Conservation (phyloP, 2,797 vertebrate species). For the Chaetodon trifasciatus region DNA sequence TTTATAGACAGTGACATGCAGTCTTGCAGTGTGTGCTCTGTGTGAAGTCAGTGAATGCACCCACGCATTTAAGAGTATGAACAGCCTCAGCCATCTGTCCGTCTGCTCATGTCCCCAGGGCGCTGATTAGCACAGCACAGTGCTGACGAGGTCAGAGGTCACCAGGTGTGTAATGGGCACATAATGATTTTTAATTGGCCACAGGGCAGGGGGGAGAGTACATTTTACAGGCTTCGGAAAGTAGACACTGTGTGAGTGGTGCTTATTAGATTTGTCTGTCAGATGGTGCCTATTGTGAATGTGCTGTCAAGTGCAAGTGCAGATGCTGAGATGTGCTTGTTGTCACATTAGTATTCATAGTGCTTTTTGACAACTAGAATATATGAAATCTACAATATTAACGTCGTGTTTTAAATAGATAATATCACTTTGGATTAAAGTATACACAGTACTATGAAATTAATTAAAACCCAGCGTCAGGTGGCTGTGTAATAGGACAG, state of each 20-base stretch:
- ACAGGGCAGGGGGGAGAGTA: background rate
- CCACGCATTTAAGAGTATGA: background rate
- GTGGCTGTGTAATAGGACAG: conserved; percentile 26
- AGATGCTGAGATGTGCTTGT: background rate
- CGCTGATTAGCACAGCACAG: conserved; percentile 48
- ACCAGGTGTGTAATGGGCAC: conserved; percentile 74
- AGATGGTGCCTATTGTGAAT: conserved; percentile 31
- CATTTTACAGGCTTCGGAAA: conserved; percentile 40
- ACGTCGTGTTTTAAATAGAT: conserved; percentile 12
- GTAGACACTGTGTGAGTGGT: conserved; percentile 2
- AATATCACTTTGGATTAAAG: conserved; percentile 22
- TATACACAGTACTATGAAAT: conserved; percentile 16
- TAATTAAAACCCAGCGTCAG: conserved; percentile 22
- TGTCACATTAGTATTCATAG: background rate
- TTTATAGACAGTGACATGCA: background rate
- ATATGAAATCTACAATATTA: conserved; percentile 1
- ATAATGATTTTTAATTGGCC: conserved; percentile 64
- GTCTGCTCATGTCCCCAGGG: conserved; percentile 51
- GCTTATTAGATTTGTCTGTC: conserved; percentile 52
- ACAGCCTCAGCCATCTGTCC: conserved; percentile 36
- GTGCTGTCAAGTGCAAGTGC: background rate
- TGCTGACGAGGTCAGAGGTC: conserved; percentile 60
- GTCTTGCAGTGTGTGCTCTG: background rate
- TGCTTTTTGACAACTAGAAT: background rate
- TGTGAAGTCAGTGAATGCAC: conserved; percentile 5